These are phyloP conservation scores for Coptotermes formosanus DNA, from an alignment of 1,140 invertebrate species.

Conservation along the genomic window DNA sequence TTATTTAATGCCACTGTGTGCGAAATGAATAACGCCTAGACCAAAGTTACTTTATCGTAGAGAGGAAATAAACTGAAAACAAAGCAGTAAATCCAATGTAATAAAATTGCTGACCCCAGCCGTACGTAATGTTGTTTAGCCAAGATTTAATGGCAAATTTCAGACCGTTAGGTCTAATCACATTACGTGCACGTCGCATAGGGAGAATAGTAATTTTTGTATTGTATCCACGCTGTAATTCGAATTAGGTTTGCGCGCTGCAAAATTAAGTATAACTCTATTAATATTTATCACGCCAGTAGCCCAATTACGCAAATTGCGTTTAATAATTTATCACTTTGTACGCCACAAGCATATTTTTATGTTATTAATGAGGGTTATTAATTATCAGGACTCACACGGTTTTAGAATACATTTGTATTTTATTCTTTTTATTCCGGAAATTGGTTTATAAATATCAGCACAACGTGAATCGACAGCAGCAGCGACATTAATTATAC, in stretches of 20 bases:
- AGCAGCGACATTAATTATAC: too few species aligned
- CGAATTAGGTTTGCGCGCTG: background rate
- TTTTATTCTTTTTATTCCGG: too few species aligned
- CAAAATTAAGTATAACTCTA: background rate
- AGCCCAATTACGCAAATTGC: slow-evolving; percentile 10
- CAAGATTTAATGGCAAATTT: background rate
- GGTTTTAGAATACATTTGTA: too few species aligned
- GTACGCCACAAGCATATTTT: background rate
- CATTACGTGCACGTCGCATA: background rate
- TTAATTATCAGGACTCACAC: background rate
- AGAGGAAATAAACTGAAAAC: background rate
- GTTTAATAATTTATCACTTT: slow-evolving; percentile 16
- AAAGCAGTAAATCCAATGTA: background rate
- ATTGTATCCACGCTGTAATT: background rate
- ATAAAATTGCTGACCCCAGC: background rate
- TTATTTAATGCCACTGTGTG: background rate
- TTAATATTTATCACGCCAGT: background rate
- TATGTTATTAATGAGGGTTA: background rate
- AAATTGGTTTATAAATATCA: too few species aligned
- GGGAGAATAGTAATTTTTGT: background rate
- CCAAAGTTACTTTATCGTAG: background rate
- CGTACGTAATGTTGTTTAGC: background rate
- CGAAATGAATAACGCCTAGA: background rate
- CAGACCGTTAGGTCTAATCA: background rate
- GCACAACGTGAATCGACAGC: too few species aligned